Conservation (phyloP, 2,797 vertebrate genomes). For the Fistularia commersonii region DNA sequence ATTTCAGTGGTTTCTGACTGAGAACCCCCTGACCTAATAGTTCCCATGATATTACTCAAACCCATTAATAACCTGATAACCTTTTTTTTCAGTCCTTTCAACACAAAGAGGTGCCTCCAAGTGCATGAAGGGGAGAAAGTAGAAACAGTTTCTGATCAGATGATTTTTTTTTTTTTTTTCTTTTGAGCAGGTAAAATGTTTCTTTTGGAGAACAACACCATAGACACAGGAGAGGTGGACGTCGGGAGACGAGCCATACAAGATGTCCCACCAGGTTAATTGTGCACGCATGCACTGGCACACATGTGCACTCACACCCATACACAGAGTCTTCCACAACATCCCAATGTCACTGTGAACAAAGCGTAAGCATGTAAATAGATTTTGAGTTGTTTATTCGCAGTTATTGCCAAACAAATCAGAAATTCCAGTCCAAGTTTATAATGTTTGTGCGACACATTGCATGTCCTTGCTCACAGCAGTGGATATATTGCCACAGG, state of each 20-base stretch:
- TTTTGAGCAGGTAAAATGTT: conserved; percentile 84
- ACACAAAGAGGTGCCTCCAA: background rate
- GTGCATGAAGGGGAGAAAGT: background rate
- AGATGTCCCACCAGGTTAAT: conserved; percentile 84
- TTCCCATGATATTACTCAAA: background rate
- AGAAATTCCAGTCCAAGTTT: too few relatives aligned
- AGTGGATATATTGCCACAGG: too few relatives aligned
- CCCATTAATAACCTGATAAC: too few relatives aligned
- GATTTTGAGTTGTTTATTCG: too few relatives aligned
- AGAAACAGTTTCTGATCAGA: background rate
- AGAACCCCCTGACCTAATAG: background rate
- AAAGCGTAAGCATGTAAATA: background rate
- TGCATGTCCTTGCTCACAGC: too few relatives aligned
- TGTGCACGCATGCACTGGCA: background rate
- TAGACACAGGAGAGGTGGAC: conserved; percentile 95
- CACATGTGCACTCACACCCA: background rate
- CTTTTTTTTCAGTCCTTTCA: background rate
- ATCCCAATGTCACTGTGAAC: background rate
- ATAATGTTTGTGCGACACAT: too few relatives aligned
- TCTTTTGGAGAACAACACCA: conserved; percentile 94
- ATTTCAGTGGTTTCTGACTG: background rate
- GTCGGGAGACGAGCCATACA: conserved; percentile 89
- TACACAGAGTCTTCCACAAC: background rate
- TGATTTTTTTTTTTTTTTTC: conserved; percentile 1
- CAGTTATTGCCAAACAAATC: too few relatives aligned